Evolutionary conservation across 1,140 invertebrate genomes (phyloP).

Genomic region (Phortica variegata): DNA sequence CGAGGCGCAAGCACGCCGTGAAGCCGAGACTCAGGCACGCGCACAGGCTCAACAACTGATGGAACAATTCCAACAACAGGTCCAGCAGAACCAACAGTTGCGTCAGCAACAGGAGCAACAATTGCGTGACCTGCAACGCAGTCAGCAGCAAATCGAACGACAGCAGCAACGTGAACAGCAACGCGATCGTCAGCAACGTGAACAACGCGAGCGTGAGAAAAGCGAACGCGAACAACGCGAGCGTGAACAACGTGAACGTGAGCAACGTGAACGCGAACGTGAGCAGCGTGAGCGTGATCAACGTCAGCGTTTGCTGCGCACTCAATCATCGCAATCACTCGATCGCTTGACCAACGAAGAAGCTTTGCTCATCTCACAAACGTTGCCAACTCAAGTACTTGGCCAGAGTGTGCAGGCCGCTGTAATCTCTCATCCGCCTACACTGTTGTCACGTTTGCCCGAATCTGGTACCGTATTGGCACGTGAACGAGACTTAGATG

Average conservation of each 20-base stretch:
- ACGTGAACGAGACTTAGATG: conserved; percentile 33
- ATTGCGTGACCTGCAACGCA: conserved; percentile 3
- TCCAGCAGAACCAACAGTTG: conserved; percentile 36
- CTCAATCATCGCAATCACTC: conserved; percentile 14
- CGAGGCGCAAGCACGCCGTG: conserved; percentile 33
- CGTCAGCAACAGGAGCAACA: conserved; percentile 38
- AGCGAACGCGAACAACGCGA: conserved; percentile 24
- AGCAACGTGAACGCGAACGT: conserved; percentile 21
- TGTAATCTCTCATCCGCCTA: conserved; percentile 45
- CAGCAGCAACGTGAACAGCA: conserved; percentile 35
- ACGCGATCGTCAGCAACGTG: conserved; percentile 28
- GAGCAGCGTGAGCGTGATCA: conserved; percentile 13
- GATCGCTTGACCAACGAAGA: conserved; percentile 32
- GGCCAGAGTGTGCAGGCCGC: conserved; percentile 43
- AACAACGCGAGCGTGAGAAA: conserved; percentile 26
- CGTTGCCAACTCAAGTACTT: conserved; percentile 21
- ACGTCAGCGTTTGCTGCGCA: conserved; percentile 22
- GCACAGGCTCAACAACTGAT: conserved; percentile 47
- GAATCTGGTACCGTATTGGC: conserved; percentile 23
- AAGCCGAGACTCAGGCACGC: conserved; percentile 43
- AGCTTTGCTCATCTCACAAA: conserved; percentile 35
- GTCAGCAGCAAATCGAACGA: conserved; percentile 30
- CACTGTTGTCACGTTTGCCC: conserved; percentile 31
- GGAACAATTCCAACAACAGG: conserved; percentile 53
- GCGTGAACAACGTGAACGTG: conserved; percentile 12